Evolutionary conservation across 1,140 invertebrate genomes (phyloP).

Genomic region (Dreissena polymorpha): DNA sequence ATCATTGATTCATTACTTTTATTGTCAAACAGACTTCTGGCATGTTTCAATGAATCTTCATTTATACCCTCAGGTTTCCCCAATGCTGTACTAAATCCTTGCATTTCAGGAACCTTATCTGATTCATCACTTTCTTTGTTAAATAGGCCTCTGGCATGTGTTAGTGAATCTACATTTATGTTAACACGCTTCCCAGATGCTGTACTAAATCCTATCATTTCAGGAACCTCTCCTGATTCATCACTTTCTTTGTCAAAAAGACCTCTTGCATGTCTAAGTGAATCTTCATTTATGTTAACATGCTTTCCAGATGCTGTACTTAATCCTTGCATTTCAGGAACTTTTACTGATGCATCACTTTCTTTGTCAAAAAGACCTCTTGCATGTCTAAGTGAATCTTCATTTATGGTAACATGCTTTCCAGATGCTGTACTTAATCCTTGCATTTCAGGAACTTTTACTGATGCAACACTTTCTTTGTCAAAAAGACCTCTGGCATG

Average conservation of each 20-base stretch:
- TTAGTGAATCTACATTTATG: no score
- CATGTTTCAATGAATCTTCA: slow-evolving; percentile 9
- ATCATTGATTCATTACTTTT: background rate
- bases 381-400: slow-evolving; percentile 19
- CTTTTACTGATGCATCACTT: background rate
- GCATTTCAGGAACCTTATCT: background rate
- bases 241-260: no score
- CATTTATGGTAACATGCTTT: background rate
- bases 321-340: background rate
- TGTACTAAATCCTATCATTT: no score
- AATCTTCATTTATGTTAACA: background rate
- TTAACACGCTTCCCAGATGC: no score
- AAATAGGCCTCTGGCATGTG: background rate
- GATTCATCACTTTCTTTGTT: background rate
- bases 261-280: background rate
- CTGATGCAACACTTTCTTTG: background rate
- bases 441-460: background rate
- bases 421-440: slow-evolving; percentile 14
- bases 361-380: background rate
- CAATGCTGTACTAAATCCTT: slow-evolving; percentile 22
- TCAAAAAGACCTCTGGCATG: background rate
- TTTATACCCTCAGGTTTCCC: slow-evolving; percentile 1
- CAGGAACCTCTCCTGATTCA: no score
- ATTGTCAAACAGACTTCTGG: background rate
- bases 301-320: background rate